A percentile compares a stretch with the other conserved stretches of the same genome.
Evolutionary conservation across 2,888 invertebrate genomes (phyloP).

Genomic region (Octodonta nipae): DNA sequence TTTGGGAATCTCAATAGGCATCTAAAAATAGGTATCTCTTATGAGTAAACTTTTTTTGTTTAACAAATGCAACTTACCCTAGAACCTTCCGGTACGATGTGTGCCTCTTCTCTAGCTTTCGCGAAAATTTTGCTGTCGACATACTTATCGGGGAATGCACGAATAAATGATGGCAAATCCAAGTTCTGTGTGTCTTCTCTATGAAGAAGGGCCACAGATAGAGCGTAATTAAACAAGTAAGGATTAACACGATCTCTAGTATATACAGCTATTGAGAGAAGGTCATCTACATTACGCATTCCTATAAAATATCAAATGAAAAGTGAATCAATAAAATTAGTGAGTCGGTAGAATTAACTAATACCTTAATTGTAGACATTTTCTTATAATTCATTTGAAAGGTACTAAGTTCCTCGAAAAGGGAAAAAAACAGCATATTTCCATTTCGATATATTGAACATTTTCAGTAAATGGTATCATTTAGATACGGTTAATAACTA

Average conservation of each 20-base stretch:
- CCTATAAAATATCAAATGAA: constrained; percentile 6
- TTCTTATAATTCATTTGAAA: too few relatives aligned
- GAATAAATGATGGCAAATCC: constrained; percentile 57
- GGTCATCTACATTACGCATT: constrained; percentile 49
- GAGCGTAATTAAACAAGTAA: constrained; percentile 65
- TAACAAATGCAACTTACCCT: constrained; percentile 38
- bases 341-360: too few relatives aligned
- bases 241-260: constrained; percentile 65
- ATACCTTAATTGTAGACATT: too few relatives aligned
- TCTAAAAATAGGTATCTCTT: too few relatives aligned
- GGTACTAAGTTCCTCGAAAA: too few relatives aligned
- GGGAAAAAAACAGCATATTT: too few relatives aligned
- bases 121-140: constrained; percentile 60
- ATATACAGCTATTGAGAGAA: constrained; percentile 55
- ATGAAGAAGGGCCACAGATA: constrained; percentile 63
- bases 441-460: too few relatives aligned
- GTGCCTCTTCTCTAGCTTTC: constrained; percentile 54
- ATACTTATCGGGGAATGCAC: constrained; percentile 72
- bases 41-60: too few relatives aligned
- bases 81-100: constrained; percentile 45
- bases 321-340: too few relatives aligned
- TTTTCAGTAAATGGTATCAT: too few relatives aligned
- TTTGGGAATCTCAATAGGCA: constrained; percentile 52
- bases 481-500: too few relatives aligned
- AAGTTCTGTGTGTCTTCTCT: constrained; percentile 56